These are phyloP conservation scores for Protobothrops mucrosquamatus DNA, from an alignment of 2,113 vertebrate species.

Conservation along the genomic window DNA sequence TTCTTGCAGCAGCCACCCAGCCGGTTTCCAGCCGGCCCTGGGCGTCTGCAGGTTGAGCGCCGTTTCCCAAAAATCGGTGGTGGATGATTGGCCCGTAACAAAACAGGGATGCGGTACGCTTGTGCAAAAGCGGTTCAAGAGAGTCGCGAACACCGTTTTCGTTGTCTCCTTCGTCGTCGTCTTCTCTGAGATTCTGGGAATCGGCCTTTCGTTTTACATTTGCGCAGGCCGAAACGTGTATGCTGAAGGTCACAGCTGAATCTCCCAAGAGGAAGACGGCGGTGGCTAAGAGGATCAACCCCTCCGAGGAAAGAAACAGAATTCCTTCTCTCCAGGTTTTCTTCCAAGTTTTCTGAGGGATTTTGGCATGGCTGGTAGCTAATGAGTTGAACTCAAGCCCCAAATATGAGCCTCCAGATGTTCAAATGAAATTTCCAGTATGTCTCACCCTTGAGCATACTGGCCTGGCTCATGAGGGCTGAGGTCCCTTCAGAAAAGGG, in stretches of 20 bases:
- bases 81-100: not conserved
- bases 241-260: not conserved
- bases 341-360: not conserved
- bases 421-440: not conserved
- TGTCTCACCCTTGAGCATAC: not conserved
- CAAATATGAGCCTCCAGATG: not conserved
- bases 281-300: not conserved
- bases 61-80: not conserved
- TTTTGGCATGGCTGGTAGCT: not conserved
- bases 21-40: not conserved
- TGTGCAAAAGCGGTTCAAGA: not conserved
- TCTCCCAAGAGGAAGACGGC: not conserved
- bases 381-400: not conserved
- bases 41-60: not conserved
- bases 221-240: not conserved
- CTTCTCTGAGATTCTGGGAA: not conserved
- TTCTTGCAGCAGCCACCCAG: not conserved
- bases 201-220: not conserved
- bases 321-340: not conserved
- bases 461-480: not conserved
- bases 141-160: fast-evolving
- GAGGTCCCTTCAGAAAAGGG: not conserved
- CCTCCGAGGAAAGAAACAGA: not conserved
- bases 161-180: not conserved
- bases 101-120: not conserved